Evolutionary conservation across 2,113 vertebrate genomes (phyloP).

Genomic region (Hippocampus zosterae): DNA sequence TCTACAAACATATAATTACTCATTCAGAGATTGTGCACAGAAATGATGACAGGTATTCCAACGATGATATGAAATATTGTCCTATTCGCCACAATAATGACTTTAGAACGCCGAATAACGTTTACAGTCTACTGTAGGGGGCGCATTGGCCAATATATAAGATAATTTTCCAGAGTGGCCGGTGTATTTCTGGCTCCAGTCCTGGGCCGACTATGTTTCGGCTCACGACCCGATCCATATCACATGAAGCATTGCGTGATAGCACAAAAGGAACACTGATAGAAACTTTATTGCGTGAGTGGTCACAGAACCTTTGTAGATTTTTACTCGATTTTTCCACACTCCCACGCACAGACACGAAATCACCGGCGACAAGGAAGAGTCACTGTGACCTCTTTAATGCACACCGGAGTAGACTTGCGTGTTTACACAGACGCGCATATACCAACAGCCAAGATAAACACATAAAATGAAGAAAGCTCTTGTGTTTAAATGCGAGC

Average conservation of each 20-base stretch:
- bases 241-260: constrained; percentile 35
- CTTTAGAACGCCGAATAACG: too few species aligned
- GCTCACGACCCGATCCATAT: neutral
- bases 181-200: too few species aligned
- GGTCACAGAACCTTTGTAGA: constrained; percentile 37
- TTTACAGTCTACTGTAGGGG: too few species aligned
- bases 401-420: constrained; percentile 8
- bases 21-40: neutral
- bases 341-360: too few species aligned
- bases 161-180: too few species aligned
- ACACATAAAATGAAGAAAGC: constrained; percentile 43
- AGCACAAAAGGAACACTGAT: constrained; percentile 37
- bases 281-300: constrained; percentile 48
- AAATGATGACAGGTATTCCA: neutral
- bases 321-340: neutral
- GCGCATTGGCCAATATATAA: too few species aligned
- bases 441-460: constrained; percentile 49
- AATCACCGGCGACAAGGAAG: constrained; percentile 21
- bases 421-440: constrained; percentile 42
- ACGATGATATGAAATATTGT: too few species aligned
- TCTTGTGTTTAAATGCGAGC: constrained; percentile 39
- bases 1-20: neutral
- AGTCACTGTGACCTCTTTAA: constrained; percentile 25
- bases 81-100: too few species aligned
- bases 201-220: too few species aligned